Evolutionary conservation across 1,140 invertebrate genomes (phyloP), one percentile per base, ranked within the genome.

Genomic region (Ceratoteleas bidentatus): DNA sequence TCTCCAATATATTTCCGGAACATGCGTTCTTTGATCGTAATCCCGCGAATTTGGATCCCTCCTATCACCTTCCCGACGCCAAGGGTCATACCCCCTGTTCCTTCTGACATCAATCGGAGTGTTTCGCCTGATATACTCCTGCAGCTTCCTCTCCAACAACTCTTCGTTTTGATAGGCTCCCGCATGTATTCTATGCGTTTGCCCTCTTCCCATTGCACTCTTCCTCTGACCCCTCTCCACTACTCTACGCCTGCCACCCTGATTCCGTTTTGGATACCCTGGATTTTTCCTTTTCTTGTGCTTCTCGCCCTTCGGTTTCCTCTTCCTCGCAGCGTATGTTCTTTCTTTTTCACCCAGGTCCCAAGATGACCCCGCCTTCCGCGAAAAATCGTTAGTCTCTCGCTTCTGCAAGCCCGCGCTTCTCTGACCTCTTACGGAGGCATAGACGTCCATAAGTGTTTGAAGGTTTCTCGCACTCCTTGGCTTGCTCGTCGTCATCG

Each of bases 271-370:
- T 33, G 16, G 8, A 7, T 15, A 75, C 50, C 53, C 76, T 45
- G 9, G 14, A 9, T 66, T 13, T 10, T 24, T 79, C 33, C 24
- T 81, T 8, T 54, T 74, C 45, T 80, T 80, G 3, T 56, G 36
- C 43, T 82, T 62, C 7, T 84, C 69, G 36, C 64, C 66, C 40
- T 58, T 73, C 3, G 50, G n/a, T 66, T 72, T 80, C 56, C 47
- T 73, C 45, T 85, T 84, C 49, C 57, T 86, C 32, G 76, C 54
- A 47, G 81, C 34, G 45, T 88, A 84, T 47, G 66, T 74, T 54
- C 88, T 89, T 14, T 89, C 90, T 53, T 88, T 49, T 64, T 90
- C 88, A 0, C 62, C 85, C 62, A 86, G 88, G 8, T 88, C 89
- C 90, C 90, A 90, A 40, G 75, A 14, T 60, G 57, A 58, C 57